A percentile compares a stretch with the other conserved stretches of the same genome.
These are phyloP conservation scores for Agrilus mali DNA, from an alignment of 2,888 invertebrate genomes.

Conservation along the genomic window DNA sequence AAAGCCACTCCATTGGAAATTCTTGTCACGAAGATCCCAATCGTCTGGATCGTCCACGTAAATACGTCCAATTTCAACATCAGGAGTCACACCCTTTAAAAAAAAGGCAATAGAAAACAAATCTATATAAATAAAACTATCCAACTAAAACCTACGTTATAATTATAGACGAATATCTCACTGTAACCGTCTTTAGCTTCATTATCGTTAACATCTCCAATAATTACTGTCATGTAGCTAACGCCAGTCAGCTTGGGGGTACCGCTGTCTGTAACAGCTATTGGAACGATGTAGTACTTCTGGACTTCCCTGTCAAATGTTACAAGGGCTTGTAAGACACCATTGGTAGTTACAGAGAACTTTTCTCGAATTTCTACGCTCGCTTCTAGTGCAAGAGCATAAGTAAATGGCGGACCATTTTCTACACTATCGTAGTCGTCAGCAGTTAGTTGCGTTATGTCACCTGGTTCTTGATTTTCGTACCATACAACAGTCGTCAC, in stretches of 20 bases:
- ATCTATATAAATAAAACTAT: conserved; percentile 1
- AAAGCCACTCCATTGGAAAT: conserved; percentile 58
- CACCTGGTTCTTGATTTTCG: conserved; percentile 62
- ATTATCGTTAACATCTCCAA: conserved; percentile 92
- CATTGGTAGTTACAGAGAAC: conserved; percentile 51
- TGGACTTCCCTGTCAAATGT: conserved; percentile 77
- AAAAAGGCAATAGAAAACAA: background rate
- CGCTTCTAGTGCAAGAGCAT: conserved; percentile 52
- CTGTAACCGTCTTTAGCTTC: conserved; percentile 78
- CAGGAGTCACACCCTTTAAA: conserved; percentile 57
- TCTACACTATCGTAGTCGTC: conserved; percentile 69
- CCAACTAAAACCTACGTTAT: conserved; percentile 49
- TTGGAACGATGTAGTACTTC: conserved; percentile 80
- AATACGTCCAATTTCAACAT: conserved; percentile 78
- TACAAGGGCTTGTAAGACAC: conserved; percentile 56
- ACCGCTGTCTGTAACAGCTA: conserved; percentile 81
- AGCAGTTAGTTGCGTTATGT: conserved; percentile 52
- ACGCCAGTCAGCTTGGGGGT: conserved; percentile 58
- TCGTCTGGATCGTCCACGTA: conserved; percentile 93
- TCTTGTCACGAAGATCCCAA: conserved; percentile 91
- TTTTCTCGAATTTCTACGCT: conserved; percentile 54
- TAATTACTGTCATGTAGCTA: conserved; percentile 75
- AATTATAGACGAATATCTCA: conserved; percentile 89
- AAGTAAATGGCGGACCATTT: conserved; percentile 79
- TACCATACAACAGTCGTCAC: conserved; percentile 71